A percentile compares a stretch with the other conserved stretches of the same genome.
These are phyloP conservation scores for Acropternis orthonyx DNA, from an alignment of 2,797 vertebrate genomes.

Conservation along the genomic window DNA sequence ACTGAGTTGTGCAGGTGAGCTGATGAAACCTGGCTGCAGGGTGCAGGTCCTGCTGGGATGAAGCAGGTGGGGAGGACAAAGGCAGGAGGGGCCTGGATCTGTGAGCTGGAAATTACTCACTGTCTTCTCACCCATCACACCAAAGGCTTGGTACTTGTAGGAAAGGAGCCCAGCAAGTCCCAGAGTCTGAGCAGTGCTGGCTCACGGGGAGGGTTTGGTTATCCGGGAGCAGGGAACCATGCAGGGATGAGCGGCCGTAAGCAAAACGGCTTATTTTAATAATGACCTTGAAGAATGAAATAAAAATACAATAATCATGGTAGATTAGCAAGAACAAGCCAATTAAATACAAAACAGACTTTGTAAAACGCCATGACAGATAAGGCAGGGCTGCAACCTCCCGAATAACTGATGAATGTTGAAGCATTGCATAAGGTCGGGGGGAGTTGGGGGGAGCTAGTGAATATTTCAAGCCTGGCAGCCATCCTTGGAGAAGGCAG, in stretches of 20 bases:
- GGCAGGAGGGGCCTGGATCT: background rate
- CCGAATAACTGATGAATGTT: conserved; percentile 12
- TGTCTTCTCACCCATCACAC: background rate
- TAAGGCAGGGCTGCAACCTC: conserved; percentile 30
- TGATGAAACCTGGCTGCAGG: background rate
- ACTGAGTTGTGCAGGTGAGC: background rate
- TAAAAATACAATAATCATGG: conserved; percentile 66
- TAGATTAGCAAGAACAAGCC: conserved; percentile 74
- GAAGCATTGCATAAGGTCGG: background rate
- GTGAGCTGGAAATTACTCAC: background rate
- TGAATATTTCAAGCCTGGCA: conserved; percentile 43
- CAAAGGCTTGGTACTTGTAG: background rate
- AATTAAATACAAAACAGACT: conserved; percentile 70
- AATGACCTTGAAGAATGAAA: conserved; percentile 73
- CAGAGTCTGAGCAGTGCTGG: background rate
- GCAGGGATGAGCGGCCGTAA: conserved; percentile 17
- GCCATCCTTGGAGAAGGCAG: conserved; percentile 1
- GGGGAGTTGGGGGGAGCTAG: background rate
- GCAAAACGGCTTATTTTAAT: conserved; percentile 68
- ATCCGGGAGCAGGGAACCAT: background rate
- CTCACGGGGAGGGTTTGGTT: background rate
- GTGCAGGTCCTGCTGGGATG: background rate
- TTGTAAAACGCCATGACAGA: conserved; percentile 27
- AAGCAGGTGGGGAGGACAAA: conserved; percentile 4
- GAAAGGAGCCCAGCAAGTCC: background rate